phyloP scores from a whole-genome alignment of 2,113 vertebrate species.

The Eudorcas thomsonii region DNA sequence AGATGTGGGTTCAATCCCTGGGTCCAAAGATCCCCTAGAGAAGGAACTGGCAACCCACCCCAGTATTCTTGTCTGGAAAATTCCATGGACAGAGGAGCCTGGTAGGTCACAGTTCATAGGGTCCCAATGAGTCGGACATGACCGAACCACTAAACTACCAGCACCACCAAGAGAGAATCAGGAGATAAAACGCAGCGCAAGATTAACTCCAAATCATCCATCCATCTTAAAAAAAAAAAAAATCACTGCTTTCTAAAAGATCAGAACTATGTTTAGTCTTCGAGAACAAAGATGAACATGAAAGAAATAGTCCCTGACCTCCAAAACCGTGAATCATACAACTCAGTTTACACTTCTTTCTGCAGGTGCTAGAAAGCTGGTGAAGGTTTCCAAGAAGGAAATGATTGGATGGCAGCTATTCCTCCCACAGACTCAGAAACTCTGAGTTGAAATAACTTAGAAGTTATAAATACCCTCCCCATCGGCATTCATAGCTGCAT shows the following conservation, averaged over 20 bases:
- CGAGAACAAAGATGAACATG: not conserved
- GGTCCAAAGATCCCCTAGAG: not conserved
- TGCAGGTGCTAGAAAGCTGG: not conserved
- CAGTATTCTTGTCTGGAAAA: not conserved
- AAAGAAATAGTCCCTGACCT: not conserved
- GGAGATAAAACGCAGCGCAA: not conserved
- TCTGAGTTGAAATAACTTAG: not conserved
- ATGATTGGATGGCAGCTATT: not conserved
- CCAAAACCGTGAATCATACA: not conserved
- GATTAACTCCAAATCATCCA: not conserved
- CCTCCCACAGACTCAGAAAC: not conserved
- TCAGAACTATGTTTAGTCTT: not conserved
- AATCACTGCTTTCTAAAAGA: not conserved
- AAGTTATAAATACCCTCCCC: not conserved
- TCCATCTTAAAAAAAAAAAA: not conserved
- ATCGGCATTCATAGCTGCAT: fast-evolving
- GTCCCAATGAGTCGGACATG: not conserved
- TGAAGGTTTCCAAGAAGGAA: not conserved
- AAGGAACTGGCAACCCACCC: not conserved
- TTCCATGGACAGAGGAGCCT: not conserved
- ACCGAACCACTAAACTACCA: not conserved
- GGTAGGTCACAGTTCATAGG: not conserved
- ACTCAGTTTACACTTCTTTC: not conserved
- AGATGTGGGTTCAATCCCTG: not conserved
- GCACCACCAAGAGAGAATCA: not conserved